Conservation (phyloP, 2,113 vertebrate genomes). For the Tringa solitaria region DNA sequence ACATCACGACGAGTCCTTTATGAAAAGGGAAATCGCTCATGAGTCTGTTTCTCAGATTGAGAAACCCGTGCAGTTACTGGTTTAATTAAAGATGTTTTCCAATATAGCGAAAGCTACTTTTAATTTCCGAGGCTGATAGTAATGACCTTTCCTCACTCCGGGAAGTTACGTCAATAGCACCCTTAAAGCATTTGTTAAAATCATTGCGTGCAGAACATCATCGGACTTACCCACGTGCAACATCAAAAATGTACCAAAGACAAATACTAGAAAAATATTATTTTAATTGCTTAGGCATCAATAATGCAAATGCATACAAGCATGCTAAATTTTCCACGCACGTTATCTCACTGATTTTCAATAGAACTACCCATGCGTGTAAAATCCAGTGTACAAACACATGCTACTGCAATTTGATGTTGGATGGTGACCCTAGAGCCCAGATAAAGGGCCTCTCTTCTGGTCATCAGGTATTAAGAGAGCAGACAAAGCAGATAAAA, state of each 20-base stretch:
- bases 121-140: neutral
- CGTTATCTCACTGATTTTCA: slow-evolving; percentile 12
- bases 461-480: neutral
- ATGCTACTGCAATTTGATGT: neutral
- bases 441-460: neutral
- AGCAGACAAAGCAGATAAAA: neutral
- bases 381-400: neutral
- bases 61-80: fast-evolving
- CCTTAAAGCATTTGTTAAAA: neutral
- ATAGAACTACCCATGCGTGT: neutral
- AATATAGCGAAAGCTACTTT: neutral
- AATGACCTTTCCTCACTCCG: neutral
- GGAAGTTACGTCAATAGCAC: neutral
- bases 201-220: neutral
- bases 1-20: neutral
- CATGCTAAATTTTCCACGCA: slow-evolving; percentile 6
- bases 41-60: neutral
- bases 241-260: neutral
- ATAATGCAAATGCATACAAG: neutral
- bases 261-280: neutral
- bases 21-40: neutral
- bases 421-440: neutral
- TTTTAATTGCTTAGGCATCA: slow-evolving; percentile 20
- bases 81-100: neutral
- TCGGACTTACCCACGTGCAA: fast-evolving